Evolutionary conservation across 2,888 invertebrate genomes (phyloP), one percentile per base, ranked within the genome.

Genomic region (Epirrhoe alternata): DNA sequence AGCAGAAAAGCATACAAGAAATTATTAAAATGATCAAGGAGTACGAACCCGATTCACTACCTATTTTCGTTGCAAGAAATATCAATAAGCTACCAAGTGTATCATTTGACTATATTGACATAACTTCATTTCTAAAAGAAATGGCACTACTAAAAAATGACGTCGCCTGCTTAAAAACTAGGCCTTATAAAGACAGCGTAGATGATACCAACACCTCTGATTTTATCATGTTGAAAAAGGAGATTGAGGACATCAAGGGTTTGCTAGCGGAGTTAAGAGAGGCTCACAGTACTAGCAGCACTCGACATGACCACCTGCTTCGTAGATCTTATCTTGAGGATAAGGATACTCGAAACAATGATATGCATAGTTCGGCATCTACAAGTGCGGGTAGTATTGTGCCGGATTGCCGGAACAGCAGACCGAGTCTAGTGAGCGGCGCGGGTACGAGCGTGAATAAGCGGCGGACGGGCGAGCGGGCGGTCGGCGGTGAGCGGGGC

Each of bases 261-360:
- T 42, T 55, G 8, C 2, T 55, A 6, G 4, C 42, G 10, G 55
- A 55, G n/a, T 17, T 55, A 10, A 17, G 42, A 14, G 55, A 55
- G 5, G 10, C 17, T 7, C 10, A 1, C 4, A 55, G 42, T 42
- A 42, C 16, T 24, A 24, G 24, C 6, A 5, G 31, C 42, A 55
- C 12, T 42, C 12, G 17, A 24, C 1, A 55, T 17, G 12, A 42
- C 3, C 6, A 54, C 35, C 42, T 55, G 55, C 17, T 55, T 55
- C 55, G 17, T 42, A 24, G 55, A n/a, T 55, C 55, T 55, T 55
- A 73, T 75, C 78, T 72, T 72, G 70, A 72, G 68, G 69, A 61
- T 68, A 69, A 72, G 64, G 68, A 60, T 24, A 55, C 16, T 24
- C 16, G 55, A 55, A 55, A 55, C 55, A 42, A 12, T 17, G 10